These are phyloP conservation scores for Corydoras sp. DNA, from an alignment of 2,113 vertebrate genomes.

Conservation along the genomic window DNA sequence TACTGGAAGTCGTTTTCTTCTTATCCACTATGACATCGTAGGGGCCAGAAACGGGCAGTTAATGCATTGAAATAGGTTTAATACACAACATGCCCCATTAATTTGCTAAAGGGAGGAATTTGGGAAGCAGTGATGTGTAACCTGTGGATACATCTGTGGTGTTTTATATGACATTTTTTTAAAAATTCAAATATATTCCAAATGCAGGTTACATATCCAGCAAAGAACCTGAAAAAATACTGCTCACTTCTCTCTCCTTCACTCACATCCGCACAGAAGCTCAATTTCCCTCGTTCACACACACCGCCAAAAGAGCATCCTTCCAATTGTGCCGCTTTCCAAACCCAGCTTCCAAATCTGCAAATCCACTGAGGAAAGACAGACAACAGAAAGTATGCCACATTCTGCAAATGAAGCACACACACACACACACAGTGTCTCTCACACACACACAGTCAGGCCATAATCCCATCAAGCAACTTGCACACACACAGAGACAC, in stretches of 20 bases:
- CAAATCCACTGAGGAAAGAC: slow-evolving; percentile 45
- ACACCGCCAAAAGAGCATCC: slow-evolving; percentile 34
- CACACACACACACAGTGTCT: slow-evolving; percentile 18
- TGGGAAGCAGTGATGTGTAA: too few relatives aligned
- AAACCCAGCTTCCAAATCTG: slow-evolving; percentile 38
- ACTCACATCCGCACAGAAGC: slow-evolving; percentile 6
- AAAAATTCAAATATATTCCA: too few relatives aligned
- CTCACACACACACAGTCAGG: slow-evolving; percentile 17
- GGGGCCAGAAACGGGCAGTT: too few relatives aligned
- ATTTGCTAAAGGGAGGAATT: too few relatives aligned
- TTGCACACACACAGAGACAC: slow-evolving; percentile 24
- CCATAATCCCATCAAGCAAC: slow-evolving; percentile 23
- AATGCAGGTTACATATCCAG: too few relatives aligned
- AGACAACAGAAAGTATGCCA: slow-evolving; percentile 48
- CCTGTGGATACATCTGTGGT: too few relatives aligned
- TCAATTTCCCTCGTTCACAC: slow-evolving; percentile 2
- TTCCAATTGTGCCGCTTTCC: slow-evolving; percentile 28
- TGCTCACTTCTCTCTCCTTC: not conserved
- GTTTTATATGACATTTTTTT: too few relatives aligned
- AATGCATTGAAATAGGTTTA: too few relatives aligned
- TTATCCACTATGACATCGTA: too few relatives aligned
- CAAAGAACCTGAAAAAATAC: too few relatives aligned
- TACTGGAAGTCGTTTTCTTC: too few relatives aligned
- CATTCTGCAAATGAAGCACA: slow-evolving; percentile 34
- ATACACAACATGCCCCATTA: too few relatives aligned